Evolutionary conservation across 2,113 vertebrate species (phyloP), one percentile per base, ranked within the genome.

Genomic region (Salvelinus fontinalis): DNA sequence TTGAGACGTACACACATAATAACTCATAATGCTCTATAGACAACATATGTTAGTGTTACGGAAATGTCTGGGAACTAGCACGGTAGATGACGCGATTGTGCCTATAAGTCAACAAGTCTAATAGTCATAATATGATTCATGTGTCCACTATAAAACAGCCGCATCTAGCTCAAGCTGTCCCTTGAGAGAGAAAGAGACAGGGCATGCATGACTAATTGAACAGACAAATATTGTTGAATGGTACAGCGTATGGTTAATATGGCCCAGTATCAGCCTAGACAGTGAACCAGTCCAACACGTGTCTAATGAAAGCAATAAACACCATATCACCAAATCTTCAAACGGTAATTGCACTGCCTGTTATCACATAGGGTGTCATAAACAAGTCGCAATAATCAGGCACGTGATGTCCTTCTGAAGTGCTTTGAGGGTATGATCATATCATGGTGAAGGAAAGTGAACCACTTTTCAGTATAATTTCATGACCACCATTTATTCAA

Each of bases 171-270:
- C 49, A 60, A 22, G 18, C 59, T 60, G 59, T 60, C n/a, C 59
- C 59, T 20, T 44, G 22, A 65, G 70, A 74, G 11, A 64, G 59
- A 64, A 20, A 51, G 49, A 39, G 39, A 34, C 54, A 73, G 60
- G 44, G 74, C 79, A 81, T 79, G 83, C 86, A 84, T 85, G 86
- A 76, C 67, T 71, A 77, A 79, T 24, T 4, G 29, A 84, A 77
- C 77, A 80, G 74, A 79, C 79, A 83, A 87, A 88, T 83, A 80
- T 62, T 76, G 83, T 74, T 84, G 83, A 84, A 85, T 85, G 84
- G 86, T 68, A 86, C 85, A 83, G 51, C 81, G 29, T 69, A 77
- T 75, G 73, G 57, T 77, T 82, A 85, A 79, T 75, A 81, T 85
- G 88, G 88, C 88, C 87, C 85, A 90, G 48, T 88, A 90, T 83